A percentile compares a stretch with the other conserved stretches of the same genome.
Evolutionary conservation across 2,888 invertebrate species (phyloP).

Genomic region (Plagodis dolabraria): DNA sequence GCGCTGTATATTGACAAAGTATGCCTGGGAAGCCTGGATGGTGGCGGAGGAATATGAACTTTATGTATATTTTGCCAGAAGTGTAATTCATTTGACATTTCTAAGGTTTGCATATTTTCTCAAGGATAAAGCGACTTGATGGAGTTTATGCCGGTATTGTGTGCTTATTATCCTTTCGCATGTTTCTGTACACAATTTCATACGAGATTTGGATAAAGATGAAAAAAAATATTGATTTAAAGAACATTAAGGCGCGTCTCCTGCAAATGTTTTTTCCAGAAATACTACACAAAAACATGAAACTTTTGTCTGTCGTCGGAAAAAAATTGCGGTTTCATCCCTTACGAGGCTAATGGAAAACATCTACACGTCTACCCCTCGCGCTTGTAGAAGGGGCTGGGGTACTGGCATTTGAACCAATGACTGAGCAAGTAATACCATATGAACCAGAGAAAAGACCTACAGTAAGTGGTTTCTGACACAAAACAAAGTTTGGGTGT

Average conservation of each 20-base stretch:
- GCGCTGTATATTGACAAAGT: constrained; percentile 26
- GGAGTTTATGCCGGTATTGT: constrained; percentile 11
- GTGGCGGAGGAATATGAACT: constrained; percentile 25
- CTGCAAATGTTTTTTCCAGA: too few species aligned
- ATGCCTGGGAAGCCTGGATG: constrained; percentile 15
- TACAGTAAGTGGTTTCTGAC: too few species aligned
- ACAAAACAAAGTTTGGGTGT: too few species aligned
- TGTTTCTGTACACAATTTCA: constrained; percentile 3
- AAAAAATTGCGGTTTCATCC: too few species aligned
- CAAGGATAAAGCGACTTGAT: constrained; percentile 1
- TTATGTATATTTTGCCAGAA: constrained; percentile 13
- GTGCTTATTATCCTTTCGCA: constrained; percentile 11
- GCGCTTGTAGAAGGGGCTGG: too few species aligned
- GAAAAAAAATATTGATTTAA: constrained; percentile 3
- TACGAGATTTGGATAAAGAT: neutral
- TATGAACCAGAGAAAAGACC: too few species aligned
- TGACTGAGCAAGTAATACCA: too few species aligned
- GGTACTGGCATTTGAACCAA: too few species aligned
- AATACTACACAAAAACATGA: too few species aligned
- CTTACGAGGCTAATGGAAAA: too few species aligned
- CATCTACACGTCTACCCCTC: too few species aligned
- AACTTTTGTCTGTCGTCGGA: too few species aligned
- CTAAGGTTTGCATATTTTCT: constrained; percentile 24
- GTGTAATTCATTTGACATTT: constrained; percentile 28
- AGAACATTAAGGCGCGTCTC: neutral